These are phyloP conservation scores for Xenentodon cancila DNA, from an alignment of 2,797 vertebrate species.

Conservation along the genomic window DNA sequence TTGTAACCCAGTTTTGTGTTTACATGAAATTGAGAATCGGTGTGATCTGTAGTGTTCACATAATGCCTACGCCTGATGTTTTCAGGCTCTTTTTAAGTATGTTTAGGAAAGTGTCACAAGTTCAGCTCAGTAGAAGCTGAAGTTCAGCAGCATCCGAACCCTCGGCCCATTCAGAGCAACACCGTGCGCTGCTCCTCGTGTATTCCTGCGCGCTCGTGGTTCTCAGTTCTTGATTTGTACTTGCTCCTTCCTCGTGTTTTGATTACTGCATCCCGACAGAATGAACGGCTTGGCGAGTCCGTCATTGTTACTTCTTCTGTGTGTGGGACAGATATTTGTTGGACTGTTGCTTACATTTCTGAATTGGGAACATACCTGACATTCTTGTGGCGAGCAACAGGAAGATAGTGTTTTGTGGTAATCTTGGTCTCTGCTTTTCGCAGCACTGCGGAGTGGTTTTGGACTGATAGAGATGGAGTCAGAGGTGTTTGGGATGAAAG, in stretches of 20 bases:
- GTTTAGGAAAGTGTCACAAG: slow-evolving; percentile 45
- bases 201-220: slow-evolving; percentile 5
- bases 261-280: slow-evolving; percentile 19
- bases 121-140: slow-evolving; percentile 39
- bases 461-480: neutral
- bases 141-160: slow-evolving; percentile 8
- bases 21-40: no score
- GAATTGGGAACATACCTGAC: slow-evolving; percentile 46
- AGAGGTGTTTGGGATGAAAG: neutral
- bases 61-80: no score
- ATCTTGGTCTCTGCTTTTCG: slow-evolving; percentile 18
- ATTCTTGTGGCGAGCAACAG: slow-evolving; percentile 56
- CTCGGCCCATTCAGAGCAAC: no score
- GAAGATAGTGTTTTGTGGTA: slow-evolving; percentile 29
- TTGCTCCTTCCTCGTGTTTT: slow-evolving; percentile 40
- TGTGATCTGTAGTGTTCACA: no score
- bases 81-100: neutral
- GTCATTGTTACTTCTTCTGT: slow-evolving; percentile 47
- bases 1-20: no score
- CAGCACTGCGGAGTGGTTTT: neutral
- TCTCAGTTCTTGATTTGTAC: slow-evolving; percentile 50
- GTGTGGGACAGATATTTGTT: slow-evolving; percentile 49
- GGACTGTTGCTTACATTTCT: slow-evolving; percentile 40
- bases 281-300: slow-evolving; percentile 38
- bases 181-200: no score